These are phyloP conservation scores for Aphaenogaster ashmeadi DNA, from an alignment of 1,140 invertebrate species.

Conservation along the genomic window DNA sequence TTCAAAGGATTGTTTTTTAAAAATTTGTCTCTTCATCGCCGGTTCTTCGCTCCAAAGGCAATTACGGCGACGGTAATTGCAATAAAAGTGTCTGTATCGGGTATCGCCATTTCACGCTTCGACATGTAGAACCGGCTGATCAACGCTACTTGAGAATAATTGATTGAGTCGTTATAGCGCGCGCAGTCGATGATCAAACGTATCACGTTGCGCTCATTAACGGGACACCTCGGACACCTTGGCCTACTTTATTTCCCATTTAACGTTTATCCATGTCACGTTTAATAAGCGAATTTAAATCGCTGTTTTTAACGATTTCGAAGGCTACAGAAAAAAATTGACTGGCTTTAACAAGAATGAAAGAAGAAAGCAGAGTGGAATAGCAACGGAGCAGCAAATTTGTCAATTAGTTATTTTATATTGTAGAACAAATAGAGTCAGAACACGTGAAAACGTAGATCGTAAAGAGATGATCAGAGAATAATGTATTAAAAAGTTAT, in stretches of 20 bases:
- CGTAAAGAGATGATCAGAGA: not conserved
- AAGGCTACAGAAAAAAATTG: not conserved
- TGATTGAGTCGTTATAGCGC: constrained; percentile 72
- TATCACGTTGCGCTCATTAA: constrained; percentile 69
- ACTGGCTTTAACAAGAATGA: not conserved
- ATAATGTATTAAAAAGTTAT: not conserved
- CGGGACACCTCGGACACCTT: constrained; percentile 45
- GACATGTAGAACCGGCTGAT: constrained; percentile 60
- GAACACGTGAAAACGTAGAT: not conserved
- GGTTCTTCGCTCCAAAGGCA: not conserved
- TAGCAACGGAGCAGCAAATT: not conserved
- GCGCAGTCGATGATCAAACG: constrained; percentile 68
- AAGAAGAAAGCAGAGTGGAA: not conserved
- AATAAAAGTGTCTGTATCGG: constrained; percentile 4
- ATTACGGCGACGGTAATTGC: not conserved
- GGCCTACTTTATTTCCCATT: constrained; percentile 23
- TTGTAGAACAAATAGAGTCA: not conserved
- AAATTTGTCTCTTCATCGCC: not conserved
- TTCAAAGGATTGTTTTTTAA: not conserved
- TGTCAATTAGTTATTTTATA: not conserved
- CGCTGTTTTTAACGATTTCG: not conserved
- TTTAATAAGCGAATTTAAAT: constrained; percentile 16
- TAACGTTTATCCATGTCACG: constrained; percentile 20
- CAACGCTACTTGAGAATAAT: constrained; percentile 76
- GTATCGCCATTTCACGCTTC: constrained; percentile 10